Evolutionary conservation across 1,140 invertebrate species (phyloP).

Genomic region (Drosophila kurseongensis): DNA sequence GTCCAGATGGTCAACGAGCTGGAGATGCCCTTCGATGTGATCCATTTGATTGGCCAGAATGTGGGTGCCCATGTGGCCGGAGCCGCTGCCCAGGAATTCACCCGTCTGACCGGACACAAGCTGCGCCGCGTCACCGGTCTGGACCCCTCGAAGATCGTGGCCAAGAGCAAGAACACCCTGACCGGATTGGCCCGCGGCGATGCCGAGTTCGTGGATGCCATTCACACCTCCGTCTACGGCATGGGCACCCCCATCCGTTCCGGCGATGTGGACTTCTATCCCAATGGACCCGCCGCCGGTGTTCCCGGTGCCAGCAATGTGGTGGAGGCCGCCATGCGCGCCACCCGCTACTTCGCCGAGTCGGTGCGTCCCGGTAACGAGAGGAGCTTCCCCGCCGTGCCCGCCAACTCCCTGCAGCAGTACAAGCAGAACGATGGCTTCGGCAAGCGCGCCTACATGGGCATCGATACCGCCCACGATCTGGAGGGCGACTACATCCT

Average conservation of each 20-base stretch:
- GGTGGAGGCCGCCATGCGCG: conserved; percentile 88
- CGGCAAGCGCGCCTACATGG: conserved; percentile 80
- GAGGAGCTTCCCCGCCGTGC: conserved; percentile 73
- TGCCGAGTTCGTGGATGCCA: conserved; percentile 88
- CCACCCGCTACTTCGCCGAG: conserved; percentile 87
- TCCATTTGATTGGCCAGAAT: conserved; percentile 77
- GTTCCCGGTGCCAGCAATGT: conserved; percentile 86
- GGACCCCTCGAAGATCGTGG: conserved; percentile 89
- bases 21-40: conserved; percentile 70
- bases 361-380: conserved; percentile 85
- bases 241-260: conserved; percentile 88
- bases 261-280: conserved; percentile 92
- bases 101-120: conserved; percentile 85
- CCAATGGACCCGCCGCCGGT: conserved; percentile 86
- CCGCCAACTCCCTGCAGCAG: conserved; percentile 69
- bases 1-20: conserved; percentile 65
- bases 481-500: conserved; percentile 79
- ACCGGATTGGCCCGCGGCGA: conserved; percentile 86
- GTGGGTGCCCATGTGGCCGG: conserved; percentile 85
- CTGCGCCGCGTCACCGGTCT: conserved; percentile 88
- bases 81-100: conserved; percentile 87
- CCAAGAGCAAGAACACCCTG: conserved; percentile 85
- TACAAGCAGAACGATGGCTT: conserved; percentile 78
- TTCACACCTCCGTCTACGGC: conserved; percentile 90
- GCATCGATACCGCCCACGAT: conserved; percentile 69